Percentiles rank a stretch among this genome's conserved stretches.
phyloP scores from a whole-genome alignment of 2,113 vertebrate species.

The Heliornis fulica region DNA sequence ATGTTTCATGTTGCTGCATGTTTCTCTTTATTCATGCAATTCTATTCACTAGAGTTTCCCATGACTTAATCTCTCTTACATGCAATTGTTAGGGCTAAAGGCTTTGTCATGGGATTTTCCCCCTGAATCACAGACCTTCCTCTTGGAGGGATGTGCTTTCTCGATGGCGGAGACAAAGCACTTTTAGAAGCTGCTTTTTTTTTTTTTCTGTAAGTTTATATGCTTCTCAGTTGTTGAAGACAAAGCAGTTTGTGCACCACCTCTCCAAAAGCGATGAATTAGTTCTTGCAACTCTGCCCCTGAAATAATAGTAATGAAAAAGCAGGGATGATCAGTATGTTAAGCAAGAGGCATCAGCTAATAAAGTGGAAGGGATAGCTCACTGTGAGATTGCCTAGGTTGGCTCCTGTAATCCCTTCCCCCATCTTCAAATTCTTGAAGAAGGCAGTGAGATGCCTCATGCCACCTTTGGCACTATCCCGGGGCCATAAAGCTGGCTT shows the following conservation, averaged over 20 bases:
- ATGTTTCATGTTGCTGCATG: constrained; percentile 61
- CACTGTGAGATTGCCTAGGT: background rate
- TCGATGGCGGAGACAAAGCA: constrained; percentile 1
- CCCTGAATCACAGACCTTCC: constrained; percentile 42
- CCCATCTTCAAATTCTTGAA: constrained; percentile 11
- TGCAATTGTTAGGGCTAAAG: constrained; percentile 26
- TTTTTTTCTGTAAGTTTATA: background rate
- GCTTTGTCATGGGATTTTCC: constrained; percentile 62
- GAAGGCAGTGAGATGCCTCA: background rate
- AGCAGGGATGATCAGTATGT: background rate
- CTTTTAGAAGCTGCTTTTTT: background rate
- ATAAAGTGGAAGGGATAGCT: background rate
- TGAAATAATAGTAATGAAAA: background rate
- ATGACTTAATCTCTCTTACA: constrained; percentile 41
- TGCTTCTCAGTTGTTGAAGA: background rate
- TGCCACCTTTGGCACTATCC: background rate
- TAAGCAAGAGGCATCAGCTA: background rate
- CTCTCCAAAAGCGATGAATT: background rate
- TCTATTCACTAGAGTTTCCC: constrained; percentile 26
- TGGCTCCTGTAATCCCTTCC: background rate
- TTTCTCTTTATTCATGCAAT: constrained; percentile 28
- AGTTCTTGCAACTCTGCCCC: background rate
- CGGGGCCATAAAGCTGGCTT: constrained; percentile 9
- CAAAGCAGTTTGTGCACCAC: background rate
- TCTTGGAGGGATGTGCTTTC: background rate